Base-by-base conservation (phyloP, 2,888 invertebrate species). In the Melipona beecheii region DNA sequence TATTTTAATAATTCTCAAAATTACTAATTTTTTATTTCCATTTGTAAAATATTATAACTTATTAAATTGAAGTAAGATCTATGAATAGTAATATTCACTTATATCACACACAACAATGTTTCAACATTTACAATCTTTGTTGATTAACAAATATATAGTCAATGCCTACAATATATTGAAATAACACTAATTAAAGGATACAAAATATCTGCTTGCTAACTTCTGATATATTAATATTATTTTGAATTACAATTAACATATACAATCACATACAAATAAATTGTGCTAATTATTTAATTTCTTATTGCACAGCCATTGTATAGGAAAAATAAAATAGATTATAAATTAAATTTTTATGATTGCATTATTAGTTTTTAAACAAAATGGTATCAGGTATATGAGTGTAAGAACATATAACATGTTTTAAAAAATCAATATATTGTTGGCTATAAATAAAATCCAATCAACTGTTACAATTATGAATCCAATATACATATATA, bases 341-440 rank as follows among this genome's bases (percentile, higher is more conserved):
- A 70, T 66, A 49, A 71, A 84, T 64, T 24, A 78, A 74, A 74
- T 64, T 60, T 60, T 54, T 73, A 65, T 75, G 21, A 54, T 58
- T 77, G 9, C 58, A 65, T 60, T 56, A 62, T 72, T 21, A 72
- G 2, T 43, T 83, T 69, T 24, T 52, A 64, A 76, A 73, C 76
- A 31, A 31, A 52, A 73, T 50, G 49, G 49, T 65, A 58, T 60
- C 60, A 19, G 19, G 19, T 36, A 69, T 60, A 62, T 56, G 27
- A 64, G 13, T 65, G 64, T 36, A 84, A 73, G 43, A 71, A 56
- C 75, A 6, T 72, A 17, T 69, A 71, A 60, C 49, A 70, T 70
- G n/a, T 83, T 78, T 75, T 68, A 83, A 79, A 79, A 43, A 84
- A 84, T 84, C 84, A 84, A 84, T 84, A 84, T 58, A 52, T 36